A percentile compares a stretch with the other conserved stretches of the same genome.
Evolutionary conservation across 2,113 vertebrate genomes (phyloP).

Genomic region (Labeo rohita): DNA sequence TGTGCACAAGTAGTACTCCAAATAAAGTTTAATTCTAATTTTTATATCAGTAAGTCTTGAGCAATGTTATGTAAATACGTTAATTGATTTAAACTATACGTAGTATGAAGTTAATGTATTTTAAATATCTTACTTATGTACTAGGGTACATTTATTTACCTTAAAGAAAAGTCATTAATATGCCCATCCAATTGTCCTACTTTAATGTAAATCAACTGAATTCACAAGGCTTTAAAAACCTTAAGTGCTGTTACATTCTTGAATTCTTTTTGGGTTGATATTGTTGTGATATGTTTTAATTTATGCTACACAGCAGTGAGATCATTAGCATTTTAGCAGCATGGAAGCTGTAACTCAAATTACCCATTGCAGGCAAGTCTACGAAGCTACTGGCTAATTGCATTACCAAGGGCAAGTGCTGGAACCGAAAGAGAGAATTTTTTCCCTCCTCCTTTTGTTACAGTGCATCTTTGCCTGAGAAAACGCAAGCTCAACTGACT

Average conservation of each 20-base stretch:
- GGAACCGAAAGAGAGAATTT: background rate
- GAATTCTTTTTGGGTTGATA: background rate
- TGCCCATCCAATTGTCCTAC: background rate
- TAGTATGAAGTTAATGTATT: too few species aligned
- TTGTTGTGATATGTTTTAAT: slow-evolving; percentile 43
- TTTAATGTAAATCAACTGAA: background rate
- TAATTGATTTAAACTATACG: too few species aligned
- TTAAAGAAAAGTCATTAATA: background rate
- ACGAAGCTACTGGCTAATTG: slow-evolving; percentile 54
- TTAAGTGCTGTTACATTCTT: background rate
- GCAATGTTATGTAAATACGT: too few species aligned
- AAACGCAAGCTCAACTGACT: slow-evolving; percentile 15
- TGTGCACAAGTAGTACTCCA: too few species aligned
- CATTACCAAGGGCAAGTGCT: slow-evolving; percentile 25
- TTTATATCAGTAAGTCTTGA: too few species aligned
- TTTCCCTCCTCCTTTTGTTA: background rate
- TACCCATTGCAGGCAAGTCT: slow-evolving; percentile 32
- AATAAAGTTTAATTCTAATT: too few species aligned
- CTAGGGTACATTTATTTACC: background rate
- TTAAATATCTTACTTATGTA: too few species aligned
- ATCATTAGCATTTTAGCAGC: slow-evolving; percentile 47
- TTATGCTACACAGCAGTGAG: slow-evolving; percentile 47
- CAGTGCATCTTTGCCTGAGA: slow-evolving; percentile 6
- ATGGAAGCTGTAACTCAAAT: slow-evolving; percentile 52
- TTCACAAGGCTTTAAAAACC: background rate